Conservation (phyloP, 2,113 vertebrate genomes). For the Clarias batrachus region DNA sequence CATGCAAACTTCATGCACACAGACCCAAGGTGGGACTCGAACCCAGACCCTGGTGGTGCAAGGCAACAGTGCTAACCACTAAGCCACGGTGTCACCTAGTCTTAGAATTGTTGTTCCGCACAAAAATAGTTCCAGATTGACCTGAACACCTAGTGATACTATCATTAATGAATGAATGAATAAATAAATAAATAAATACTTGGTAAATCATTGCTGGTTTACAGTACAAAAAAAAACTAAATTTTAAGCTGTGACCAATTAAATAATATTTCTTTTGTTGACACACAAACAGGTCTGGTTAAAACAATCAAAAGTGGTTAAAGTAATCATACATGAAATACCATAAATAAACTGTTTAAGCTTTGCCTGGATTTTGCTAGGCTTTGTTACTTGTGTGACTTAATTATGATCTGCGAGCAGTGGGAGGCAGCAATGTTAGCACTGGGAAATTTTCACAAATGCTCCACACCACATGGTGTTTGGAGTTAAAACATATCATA, state of each 20-base stretch:
- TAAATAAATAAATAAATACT: background rate
- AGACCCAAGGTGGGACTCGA: too few species aligned
- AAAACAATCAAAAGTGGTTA: background rate
- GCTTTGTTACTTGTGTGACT: background rate
- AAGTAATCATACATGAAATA: background rate
- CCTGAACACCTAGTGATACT: too few species aligned
- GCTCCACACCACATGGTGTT: background rate
- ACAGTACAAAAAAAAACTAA: background rate
- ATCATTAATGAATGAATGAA: too few species aligned
- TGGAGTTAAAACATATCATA: background rate
- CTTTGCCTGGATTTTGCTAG: background rate
- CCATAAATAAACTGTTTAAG: background rate
- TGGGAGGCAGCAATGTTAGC: background rate
- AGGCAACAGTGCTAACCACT: too few species aligned
- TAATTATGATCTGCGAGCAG: background rate
- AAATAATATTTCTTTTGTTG: background rate
- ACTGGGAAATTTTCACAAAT: constrained; percentile 2
- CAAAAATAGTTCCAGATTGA: too few species aligned
- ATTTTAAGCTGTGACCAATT: too few species aligned
- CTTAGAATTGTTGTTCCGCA: too few species aligned
- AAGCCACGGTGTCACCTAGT: too few species aligned
- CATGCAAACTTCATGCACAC: too few species aligned
- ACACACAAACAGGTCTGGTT: background rate
- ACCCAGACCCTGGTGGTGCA: too few species aligned
- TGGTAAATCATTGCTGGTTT: background rate